phyloP scores from a whole-genome alignment of 2,113 vertebrate species.

The Lepus timidus region DNA sequence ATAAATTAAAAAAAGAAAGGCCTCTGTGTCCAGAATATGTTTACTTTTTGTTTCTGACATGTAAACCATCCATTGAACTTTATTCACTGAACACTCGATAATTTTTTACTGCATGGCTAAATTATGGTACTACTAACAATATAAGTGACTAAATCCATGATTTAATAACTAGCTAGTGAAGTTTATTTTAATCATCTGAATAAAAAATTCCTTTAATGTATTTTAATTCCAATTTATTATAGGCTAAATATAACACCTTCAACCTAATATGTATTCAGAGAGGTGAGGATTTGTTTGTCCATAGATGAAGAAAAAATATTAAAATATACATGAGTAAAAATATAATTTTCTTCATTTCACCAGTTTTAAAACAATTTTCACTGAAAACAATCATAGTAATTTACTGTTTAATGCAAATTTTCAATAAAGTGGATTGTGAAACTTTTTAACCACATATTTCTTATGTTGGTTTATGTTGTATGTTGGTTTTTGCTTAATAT shows the following conservation, averaged over 20 bases:
- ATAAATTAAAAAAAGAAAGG: neutral
- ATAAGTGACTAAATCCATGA: neutral
- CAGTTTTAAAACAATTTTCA: slow-evolving; percentile 22
- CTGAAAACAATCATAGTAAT: slow-evolving; percentile 76
- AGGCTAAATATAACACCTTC: neutral
- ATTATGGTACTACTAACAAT: neutral
- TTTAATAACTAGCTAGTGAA: neutral
- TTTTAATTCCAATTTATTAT: neutral
- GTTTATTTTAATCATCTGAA: neutral
- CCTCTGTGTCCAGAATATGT: neutral
- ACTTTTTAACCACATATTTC: slow-evolving; percentile 77
- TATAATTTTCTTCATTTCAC: slow-evolving; percentile 44
- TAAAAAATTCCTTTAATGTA: neutral
- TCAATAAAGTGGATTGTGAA: slow-evolving; percentile 75
- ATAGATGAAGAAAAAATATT: neutral
- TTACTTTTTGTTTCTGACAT: neutral
- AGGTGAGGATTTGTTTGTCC: neutral
- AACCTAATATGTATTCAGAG: neutral
- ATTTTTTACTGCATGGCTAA: neutral
- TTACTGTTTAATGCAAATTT: slow-evolving; percentile 82
- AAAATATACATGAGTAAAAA: neutral
- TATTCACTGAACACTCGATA: neutral
- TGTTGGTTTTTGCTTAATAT: slow-evolving; percentile 63
- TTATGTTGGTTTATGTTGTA: slow-evolving; percentile 73
- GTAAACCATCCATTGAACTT: too few relatives aligned